These are phyloP conservation scores for Caenorhabditis panamensis DNA, from an alignment of 2,888 invertebrate species.

Conservation along the genomic window DNA sequence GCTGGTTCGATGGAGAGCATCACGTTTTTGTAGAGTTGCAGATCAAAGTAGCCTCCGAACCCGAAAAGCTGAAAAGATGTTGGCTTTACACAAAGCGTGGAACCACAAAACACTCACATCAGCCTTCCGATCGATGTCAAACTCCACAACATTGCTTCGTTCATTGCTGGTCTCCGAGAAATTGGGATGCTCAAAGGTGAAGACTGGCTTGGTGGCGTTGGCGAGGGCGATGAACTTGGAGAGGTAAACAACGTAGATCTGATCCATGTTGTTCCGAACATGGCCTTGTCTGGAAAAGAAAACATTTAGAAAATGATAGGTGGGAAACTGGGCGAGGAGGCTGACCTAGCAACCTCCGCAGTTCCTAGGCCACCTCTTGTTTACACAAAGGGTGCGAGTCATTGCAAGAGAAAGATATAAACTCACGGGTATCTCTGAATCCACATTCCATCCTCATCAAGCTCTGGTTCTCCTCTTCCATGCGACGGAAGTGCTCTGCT, in stretches of 20 bases:
- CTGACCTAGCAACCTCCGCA: neutral
- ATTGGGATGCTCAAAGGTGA: constrained; percentile 94
- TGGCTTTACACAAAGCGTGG: neutral
- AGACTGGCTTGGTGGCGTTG: constrained; percentile 83
- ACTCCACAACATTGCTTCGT: constrained; percentile 46
- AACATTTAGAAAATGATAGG: neutral
- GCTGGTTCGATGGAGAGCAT: constrained; percentile 88
- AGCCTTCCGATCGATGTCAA: constrained; percentile 51
- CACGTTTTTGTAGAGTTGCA: constrained; percentile 89
- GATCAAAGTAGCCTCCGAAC: constrained; percentile 96
- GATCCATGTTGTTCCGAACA: constrained; percentile 84
- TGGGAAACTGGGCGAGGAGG: neutral
- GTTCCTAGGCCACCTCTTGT: neutral
- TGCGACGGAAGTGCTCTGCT: constrained; percentile 59
- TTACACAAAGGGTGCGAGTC: neutral
- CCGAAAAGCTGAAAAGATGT: constrained; percentile 84
- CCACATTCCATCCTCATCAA: constrained; percentile 59
- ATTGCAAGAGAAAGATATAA: no score
- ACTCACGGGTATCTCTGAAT: constrained; percentile 63
- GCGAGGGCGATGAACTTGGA: constrained; percentile 87
- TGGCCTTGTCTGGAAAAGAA: constrained; percentile 44
- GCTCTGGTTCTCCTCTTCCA: constrained; percentile 58
- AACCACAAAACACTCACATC: constrained; percentile 58
- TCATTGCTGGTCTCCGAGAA: constrained; percentile 81
- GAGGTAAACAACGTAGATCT: constrained; percentile 93